phyloP scores from a whole-genome alignment of 2,888 invertebrate genomes.

The Cataglyphis livida region DNA sequence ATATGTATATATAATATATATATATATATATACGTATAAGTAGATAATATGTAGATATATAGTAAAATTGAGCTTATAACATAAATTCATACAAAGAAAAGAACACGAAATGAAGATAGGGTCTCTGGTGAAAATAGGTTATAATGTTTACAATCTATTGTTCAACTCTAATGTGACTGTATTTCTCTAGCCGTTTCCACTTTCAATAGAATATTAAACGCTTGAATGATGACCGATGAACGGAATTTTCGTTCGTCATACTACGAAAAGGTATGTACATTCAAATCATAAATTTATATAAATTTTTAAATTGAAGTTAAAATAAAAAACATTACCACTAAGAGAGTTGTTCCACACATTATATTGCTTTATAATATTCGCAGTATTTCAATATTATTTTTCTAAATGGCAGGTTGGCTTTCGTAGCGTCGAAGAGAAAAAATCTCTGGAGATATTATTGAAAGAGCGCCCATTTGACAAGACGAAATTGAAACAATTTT shows the following conservation, averaged over 20 bases:
- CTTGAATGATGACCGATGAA: constrained; percentile 87
- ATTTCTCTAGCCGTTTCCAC: background rate
- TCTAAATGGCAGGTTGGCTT: constrained; percentile 89
- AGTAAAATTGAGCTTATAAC: background rate
- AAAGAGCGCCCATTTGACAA: constrained; percentile 94
- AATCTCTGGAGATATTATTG: constrained; percentile 94
- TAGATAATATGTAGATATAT: background rate
- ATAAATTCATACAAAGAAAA: background rate
- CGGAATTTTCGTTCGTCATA: constrained; percentile 93
- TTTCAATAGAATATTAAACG: background rate
- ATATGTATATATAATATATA: no score
- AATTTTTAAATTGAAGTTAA: background rate
- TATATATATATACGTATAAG: background rate
- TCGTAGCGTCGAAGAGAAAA: constrained; percentile 95
- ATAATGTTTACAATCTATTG: background rate
- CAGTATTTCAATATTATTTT: background rate
- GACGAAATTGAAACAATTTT: constrained; percentile 93
- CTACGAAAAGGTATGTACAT: constrained; percentile 89
- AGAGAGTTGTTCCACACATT: background rate
- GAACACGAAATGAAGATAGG: no score
- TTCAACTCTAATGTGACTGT: background rate
- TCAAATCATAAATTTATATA: background rate
- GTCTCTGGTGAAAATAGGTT: background rate
- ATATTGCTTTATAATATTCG: background rate
- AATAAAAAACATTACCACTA: background rate